Base-by-base conservation (phyloP, 37 sponge, comb jelly and placozoan species). In the Spongilla lacustris region DNA sequence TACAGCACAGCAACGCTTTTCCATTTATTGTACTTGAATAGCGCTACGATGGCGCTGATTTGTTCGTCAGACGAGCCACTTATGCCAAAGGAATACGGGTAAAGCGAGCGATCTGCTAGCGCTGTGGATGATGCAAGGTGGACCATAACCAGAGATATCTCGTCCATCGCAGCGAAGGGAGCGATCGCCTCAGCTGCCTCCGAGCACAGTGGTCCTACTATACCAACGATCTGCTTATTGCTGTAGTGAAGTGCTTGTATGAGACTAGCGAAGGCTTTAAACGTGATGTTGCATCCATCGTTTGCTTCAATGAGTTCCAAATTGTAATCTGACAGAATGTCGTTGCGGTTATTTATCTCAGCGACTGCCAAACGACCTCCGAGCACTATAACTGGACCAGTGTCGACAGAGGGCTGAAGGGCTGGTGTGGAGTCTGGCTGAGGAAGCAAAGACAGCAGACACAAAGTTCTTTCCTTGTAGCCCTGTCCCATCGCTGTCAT, bases 121-220 rank as follows among this genome's bases (percentile, higher is more conserved):
- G 35, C 27, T 0, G 88, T 69, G 1, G 67, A 46, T 5, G 75
- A 75, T 66, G 88, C 58, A 5, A 23, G 67, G 31, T 87, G 88
- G 28, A 87, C 13, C n/a, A 24, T 81, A 8, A 81, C 46, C 17
- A 87, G 26, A 27, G 35, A 13, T 2, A 87, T 34, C 12, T 87
- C 76, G 22, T 68, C 34, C 11, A 30, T 67, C 31, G 38, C 67
- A 10, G 37, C 17, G 41, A 81, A 38, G 29, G 75, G 48, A 19
- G 82, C 32, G 17, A 87, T 10, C 2, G 46, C 76, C 69, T 67
- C 12, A 8, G 76, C 24, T 0, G 88, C 73, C 4, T 28, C 22
- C 11, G 88, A 87, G 50, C 88, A 87, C 12, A 66, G 69, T 26
- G 88, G 88, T 41, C 88, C 88, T 26, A 87, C 67, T 2, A 75